Base-by-base conservation (phyloP, 2,113 vertebrate genomes). In the Odocoileus virginianus region DNA sequence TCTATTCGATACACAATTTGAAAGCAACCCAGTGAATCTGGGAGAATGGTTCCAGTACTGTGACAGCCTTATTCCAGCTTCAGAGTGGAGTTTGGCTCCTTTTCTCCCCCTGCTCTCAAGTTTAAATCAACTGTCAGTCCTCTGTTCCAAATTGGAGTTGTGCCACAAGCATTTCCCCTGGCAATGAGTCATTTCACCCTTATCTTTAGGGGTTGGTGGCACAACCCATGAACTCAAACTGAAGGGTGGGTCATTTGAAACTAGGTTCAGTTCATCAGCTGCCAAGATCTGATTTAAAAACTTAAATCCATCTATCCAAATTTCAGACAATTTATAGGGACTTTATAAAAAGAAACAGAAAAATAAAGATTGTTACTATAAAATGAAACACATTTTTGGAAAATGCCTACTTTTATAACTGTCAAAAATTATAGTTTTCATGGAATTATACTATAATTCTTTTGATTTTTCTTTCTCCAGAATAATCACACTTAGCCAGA, bases 321-420 rank as follows among this genome's bases (percentile, higher is more conserved):
- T 58, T 67, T 95, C 64, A 96, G 55, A 76, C 2, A 91, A 93
- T 81, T 91, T 93, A 94, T 67, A 67, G 14, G 21, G n/a, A 93
- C 81, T 90, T 64, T 60, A 93, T 91, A 81, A 94, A 96, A 97
- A 81, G 76, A 87, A 84, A 79, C 11, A 78, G 74, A 87, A 95
- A 97, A 96, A 78, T 91, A 83, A 61, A 95, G 85, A 45, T 86
- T 96, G 74, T 30, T 95, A n/a, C 13, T 95, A 91, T 95, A 96
- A 97, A 97, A 93, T 89, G 61, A 97, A 97, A 92, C 52, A 95
- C 5, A 88, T 78, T 87, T 96, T 89, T 67, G n/a, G 74, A 67
- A 97, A 97, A 97, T 94, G 52, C 9, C 27, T 87, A 95, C 57
- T 87, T 97, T 93, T 89, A 25, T 76, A 97, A 85, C 78, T 95